Evolutionary conservation across 2,888 invertebrate species (phyloP).

Genomic region (Spilarctia lutea): DNA sequence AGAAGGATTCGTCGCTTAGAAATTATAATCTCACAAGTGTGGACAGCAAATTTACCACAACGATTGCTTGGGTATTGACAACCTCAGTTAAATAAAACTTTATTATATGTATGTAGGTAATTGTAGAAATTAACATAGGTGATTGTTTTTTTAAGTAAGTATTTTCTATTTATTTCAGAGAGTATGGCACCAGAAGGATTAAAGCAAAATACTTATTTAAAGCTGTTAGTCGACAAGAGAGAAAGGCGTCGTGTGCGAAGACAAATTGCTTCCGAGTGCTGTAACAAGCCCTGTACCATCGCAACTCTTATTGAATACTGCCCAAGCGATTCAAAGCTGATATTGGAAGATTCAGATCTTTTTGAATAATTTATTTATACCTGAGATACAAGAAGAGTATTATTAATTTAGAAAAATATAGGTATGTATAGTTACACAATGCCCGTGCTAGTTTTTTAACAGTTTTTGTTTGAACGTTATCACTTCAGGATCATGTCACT

Average conservation of each 20-base stretch:
- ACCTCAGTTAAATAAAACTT: too few relatives aligned
- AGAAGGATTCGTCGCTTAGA: too few relatives aligned
- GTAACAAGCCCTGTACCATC: conserved; percentile 71
- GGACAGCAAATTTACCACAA: too few relatives aligned
- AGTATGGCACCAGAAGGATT: conserved; percentile 70
- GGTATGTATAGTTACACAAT: not conserved
- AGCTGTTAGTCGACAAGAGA: conserved; percentile 55
- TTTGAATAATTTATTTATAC: conserved; percentile 54
- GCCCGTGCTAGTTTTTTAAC: not conserved
- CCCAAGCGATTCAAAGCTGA: conserved; percentile 67
- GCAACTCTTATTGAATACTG: conserved; percentile 75
- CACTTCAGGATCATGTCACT: not conserved
- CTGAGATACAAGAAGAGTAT: not conserved
- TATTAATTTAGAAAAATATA: not conserved
- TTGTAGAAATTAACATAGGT: not conserved
- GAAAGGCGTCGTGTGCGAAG: conserved; percentile 69
- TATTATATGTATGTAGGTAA: too few relatives aligned
- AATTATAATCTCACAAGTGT: too few relatives aligned
- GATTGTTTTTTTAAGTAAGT: not conserved
- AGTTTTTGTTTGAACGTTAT: not conserved
- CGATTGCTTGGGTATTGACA: too few relatives aligned
- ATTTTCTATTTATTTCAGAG: conserved; percentile 58
- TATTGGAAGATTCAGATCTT: conserved; percentile 71
- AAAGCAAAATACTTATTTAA: conserved; percentile 57
- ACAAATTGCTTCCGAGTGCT: conserved; percentile 76